Evolutionary conservation across 2,113 vertebrate genomes (phyloP).

Genomic region (Urocynchramus pylzowi): DNA sequence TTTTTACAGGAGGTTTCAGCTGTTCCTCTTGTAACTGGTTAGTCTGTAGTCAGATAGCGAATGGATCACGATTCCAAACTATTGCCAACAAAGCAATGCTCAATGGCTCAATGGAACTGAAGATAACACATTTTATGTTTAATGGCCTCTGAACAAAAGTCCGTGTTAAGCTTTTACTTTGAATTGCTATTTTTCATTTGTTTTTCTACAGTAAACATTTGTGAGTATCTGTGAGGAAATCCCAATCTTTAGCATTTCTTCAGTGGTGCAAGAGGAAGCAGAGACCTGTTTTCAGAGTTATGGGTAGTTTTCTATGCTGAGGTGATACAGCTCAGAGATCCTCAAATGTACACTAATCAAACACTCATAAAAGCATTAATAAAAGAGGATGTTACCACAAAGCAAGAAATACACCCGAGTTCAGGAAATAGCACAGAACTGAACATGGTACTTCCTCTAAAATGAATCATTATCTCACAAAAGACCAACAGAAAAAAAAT

Average conservation of each 20-base stretch:
- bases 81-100: not conserved
- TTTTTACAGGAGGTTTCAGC: not conserved
- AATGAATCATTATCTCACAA: not conserved
- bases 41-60: not conserved
- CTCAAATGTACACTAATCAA: not conserved
- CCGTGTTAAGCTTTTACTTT: not conserved
- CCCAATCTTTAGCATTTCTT: not conserved
- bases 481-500: not conserved
- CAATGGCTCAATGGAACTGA: not conserved
- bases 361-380: not conserved
- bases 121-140: not conserved
- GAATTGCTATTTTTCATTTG: not conserved
- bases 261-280: not conserved
- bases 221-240: not conserved
- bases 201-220: not conserved
- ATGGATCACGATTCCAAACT: not conserved
- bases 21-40: not conserved
- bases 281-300: not conserved
- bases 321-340: not conserved
- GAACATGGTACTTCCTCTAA: not conserved
- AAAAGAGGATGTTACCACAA: not conserved
- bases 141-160: not conserved
- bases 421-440: not conserved
- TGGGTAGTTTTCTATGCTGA: not conserved
- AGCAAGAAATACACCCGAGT: not conserved